Percentiles rank a stretch among this genome's conserved stretches.
These are phyloP conservation scores for Sclerodermus sp. DNA, from an alignment of 2,888 invertebrate genomes.

Conservation along the genomic window DNA sequence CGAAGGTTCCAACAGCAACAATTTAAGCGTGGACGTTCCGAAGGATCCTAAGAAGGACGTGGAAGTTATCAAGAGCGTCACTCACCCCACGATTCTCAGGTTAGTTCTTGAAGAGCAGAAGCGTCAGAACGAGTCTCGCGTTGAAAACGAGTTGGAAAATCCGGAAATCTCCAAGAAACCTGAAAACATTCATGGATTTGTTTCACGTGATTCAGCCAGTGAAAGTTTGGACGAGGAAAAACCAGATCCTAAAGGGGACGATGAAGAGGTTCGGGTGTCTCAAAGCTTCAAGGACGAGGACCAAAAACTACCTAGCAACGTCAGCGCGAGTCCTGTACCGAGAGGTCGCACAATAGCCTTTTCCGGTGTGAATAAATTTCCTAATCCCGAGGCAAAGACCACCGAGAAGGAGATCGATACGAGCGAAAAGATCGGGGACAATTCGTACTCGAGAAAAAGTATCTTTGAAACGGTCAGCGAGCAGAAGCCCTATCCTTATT, in stretches of 20 bases:
- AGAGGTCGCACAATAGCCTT: constrained; percentile 40
- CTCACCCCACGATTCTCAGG: constrained; percentile 22
- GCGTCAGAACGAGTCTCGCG: not conserved
- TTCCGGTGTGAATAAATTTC: constrained; percentile 30
- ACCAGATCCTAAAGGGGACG: no score
- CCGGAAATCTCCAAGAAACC: not conserved
- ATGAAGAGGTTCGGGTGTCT: no score
- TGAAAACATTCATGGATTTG: no score
- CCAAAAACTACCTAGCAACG: not conserved
- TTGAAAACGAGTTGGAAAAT: not conserved
- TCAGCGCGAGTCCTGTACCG: constrained; percentile 17
- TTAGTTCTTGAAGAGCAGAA: constrained; percentile 10
- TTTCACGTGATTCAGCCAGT: not conserved
- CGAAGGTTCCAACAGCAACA: no score
- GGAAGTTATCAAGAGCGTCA: constrained; percentile 35
- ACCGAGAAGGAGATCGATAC: constrained; percentile 7
- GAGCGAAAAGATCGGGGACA: not conserved
- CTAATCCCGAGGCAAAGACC: constrained; percentile 14
- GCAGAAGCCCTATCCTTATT: constrained; percentile 41
- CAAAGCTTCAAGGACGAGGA: not conserved
- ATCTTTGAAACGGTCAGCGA: constrained; percentile 10
- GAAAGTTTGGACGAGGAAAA: not conserved
- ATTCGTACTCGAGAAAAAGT: not conserved
- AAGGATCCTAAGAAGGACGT: constrained; percentile 39
- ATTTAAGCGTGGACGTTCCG: not conserved